A percentile compares a stretch with the other conserved stretches of the same genome.
phyloP scores from a whole-genome alignment of 2,113 vertebrate genomes.

The Hippotragus niger region DNA sequence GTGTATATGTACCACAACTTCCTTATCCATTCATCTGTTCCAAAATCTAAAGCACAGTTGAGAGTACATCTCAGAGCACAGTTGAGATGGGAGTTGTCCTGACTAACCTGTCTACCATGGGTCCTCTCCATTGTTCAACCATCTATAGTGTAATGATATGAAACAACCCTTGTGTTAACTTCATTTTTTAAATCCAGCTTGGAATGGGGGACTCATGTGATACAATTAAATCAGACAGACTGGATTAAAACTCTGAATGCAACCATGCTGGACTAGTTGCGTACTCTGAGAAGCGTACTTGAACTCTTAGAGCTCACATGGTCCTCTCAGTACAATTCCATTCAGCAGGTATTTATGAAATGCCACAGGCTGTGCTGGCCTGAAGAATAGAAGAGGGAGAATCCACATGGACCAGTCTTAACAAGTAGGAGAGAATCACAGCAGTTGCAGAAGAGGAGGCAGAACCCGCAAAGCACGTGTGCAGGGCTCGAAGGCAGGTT shows the following conservation, averaged over 20 bases:
- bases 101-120: rapidly evolving
- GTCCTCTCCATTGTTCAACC: no score
- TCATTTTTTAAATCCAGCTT: background rate
- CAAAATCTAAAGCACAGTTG: background rate
- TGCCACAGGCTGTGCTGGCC: background rate
- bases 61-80: background rate
- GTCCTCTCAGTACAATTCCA: background rate
- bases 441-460: background rate
- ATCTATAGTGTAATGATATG: no score
- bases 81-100: background rate
- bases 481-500: background rate
- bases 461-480: background rate
- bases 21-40: background rate
- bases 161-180: background rate
- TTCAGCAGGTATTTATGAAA: background rate
- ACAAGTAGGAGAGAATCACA: background rate
- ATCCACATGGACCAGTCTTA: background rate
- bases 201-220: background rate
- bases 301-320: background rate
- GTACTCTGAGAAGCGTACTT: background rate
- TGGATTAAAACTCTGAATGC: background rate
- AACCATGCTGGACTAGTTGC: background rate
- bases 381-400: background rate
- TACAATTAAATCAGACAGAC: background rate
- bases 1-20: background rate